phyloP scores from a whole-genome alignment of 2,888 invertebrate species.

The Tyria jacobaeae region DNA sequence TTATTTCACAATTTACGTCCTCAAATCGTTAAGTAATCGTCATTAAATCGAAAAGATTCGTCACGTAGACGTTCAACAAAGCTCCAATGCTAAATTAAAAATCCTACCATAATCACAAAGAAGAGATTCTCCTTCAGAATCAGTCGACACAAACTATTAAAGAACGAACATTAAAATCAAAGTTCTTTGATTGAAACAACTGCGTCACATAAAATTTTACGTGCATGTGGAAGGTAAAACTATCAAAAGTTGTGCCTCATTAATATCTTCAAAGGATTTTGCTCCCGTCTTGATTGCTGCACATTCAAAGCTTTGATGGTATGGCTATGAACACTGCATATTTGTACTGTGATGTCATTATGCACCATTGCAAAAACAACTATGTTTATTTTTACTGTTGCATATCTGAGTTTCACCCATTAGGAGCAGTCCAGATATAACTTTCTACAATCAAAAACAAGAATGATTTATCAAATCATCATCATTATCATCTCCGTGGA shows the following conservation, averaged over 20 bases:
- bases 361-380: not conserved
- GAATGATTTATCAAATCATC: too few relatives aligned
- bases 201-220: conserved; percentile 27
- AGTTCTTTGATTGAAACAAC: conserved; percentile 20
- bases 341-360: conserved; percentile 4
- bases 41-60: conserved; percentile 10
- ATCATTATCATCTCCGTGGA: too few relatives aligned
- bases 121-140: conserved; percentile 21
- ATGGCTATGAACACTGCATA: conserved; percentile 17
- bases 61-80: conserved; percentile 10
- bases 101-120: conserved; percentile 10
- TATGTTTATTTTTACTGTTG: too few relatives aligned
- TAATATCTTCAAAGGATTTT: conserved; percentile 36
- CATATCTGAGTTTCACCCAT: too few relatives aligned
- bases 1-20: not conserved
- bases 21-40: conserved; percentile 7
- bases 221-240: conserved; percentile 21
- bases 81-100: conserved; percentile 18
- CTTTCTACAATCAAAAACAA: too few relatives aligned
- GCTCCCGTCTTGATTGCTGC: conserved; percentile 24
- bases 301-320: conserved; percentile 18
- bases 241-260: conserved; percentile 36
- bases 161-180: conserved; percentile 25
- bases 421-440: too few relatives aligned
- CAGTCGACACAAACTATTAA: conserved; percentile 13